Evolutionary conservation across 2,888 invertebrate genomes (phyloP).

Genomic region (Ligdia adustata): DNA sequence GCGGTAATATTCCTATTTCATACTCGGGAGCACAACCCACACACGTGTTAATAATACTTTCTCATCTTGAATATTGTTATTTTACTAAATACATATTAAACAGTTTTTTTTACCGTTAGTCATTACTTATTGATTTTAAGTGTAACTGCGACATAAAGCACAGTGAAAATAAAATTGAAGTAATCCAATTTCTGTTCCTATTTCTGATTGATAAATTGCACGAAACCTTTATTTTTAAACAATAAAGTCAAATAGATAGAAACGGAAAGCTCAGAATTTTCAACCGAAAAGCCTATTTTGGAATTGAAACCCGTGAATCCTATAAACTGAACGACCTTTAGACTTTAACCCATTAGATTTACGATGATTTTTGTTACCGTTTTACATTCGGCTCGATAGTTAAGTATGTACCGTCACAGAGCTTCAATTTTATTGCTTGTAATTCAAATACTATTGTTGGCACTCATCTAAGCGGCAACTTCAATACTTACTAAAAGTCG

Average conservation of each 20-base stretch:
- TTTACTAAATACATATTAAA: too few relatives aligned
- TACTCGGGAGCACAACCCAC: too few relatives aligned
- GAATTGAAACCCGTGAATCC: slow-evolving; percentile 7
- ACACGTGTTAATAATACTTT: too few relatives aligned
- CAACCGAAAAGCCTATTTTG: slow-evolving; percentile 4
- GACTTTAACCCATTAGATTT: slow-evolving; percentile 12
- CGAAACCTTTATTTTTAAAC: slow-evolving; percentile 10
- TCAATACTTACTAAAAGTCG: too few relatives aligned
- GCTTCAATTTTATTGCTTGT: too few relatives aligned
- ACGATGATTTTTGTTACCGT: slow-evolving; percentile 16
- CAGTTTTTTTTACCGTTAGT: too few relatives aligned
- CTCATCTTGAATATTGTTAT: too few relatives aligned
- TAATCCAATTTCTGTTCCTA: not conserved
- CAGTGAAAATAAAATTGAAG: slow-evolving; percentile 1
- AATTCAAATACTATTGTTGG: too few relatives aligned
- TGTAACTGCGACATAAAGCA: not conserved
- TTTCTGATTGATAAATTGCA: slow-evolving; percentile 4
- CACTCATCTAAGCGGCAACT: too few relatives aligned
- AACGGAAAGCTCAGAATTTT: slow-evolving; percentile 7
- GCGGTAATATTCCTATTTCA: too few relatives aligned
- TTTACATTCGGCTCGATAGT: slow-evolving; percentile 9
- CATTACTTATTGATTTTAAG: too few relatives aligned
- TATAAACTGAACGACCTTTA: slow-evolving; percentile 6
- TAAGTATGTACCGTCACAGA: slow-evolving; percentile 3
- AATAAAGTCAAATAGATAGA: slow-evolving; percentile 8